Conservation (phyloP, 2,888 invertebrate genomes). For the Venusia cambrica region DNA sequence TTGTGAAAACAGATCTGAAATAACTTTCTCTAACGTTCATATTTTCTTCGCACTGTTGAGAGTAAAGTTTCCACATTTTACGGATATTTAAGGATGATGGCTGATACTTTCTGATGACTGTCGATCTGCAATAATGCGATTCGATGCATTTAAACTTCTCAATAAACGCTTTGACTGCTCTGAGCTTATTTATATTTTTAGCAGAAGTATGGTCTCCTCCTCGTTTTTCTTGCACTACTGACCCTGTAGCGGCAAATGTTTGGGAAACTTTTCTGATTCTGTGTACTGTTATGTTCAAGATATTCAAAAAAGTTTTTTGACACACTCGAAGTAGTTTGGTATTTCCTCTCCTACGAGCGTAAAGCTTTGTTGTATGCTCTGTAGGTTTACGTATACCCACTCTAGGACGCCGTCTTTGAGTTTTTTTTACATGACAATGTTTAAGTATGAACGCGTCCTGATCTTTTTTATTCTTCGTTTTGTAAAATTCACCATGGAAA, state of each 20-base stretch:
- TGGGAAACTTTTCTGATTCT: constrained; percentile 22
- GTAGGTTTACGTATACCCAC: constrained; percentile 21
- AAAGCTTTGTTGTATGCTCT: constrained; percentile 20
- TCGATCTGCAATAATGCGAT: constrained; percentile 28
- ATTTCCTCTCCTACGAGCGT: constrained; percentile 17
- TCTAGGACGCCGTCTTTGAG: constrained; percentile 20
- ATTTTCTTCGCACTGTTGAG: constrained; percentile 13
- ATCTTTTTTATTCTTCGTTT: constrained; percentile 23
- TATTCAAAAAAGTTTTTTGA: constrained; percentile 20
- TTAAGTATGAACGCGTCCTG: constrained; percentile 26
- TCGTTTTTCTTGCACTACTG: constrained; percentile 24
- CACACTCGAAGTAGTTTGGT: constrained; percentile 20
- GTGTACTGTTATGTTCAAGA: constrained; percentile 19
- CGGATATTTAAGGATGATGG: constrained; percentile 25
- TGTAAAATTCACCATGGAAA: constrained; percentile 23
- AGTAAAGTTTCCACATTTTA: constrained; percentile 20
- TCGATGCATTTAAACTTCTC: constrained; percentile 26
- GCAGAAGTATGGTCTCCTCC: constrained; percentile 27
- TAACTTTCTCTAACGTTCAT: constrained; percentile 21
- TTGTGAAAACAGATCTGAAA: constrained; percentile 25
- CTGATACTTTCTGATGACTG: constrained; percentile 26
- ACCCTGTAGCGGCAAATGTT: constrained; percentile 24
- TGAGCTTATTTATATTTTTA: constrained; percentile 23
- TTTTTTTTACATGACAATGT: constrained; percentile 13
- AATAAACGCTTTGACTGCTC: constrained; percentile 21